These are phyloP conservation scores for Calyptomena viridis DNA, from an alignment of 2,113 vertebrate species.

Conservation along the genomic window DNA sequence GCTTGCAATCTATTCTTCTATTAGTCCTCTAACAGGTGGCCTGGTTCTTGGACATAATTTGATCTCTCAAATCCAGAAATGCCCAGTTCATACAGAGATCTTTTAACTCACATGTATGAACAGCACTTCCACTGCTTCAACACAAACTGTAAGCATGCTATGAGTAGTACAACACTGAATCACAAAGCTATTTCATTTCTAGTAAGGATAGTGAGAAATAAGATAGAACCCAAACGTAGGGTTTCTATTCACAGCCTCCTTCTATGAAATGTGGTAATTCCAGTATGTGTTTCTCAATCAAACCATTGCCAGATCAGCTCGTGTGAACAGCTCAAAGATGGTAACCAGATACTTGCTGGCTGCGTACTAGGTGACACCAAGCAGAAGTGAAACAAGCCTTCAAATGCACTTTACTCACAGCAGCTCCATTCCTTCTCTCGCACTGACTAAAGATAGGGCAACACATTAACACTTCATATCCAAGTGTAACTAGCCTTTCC, in stretches of 20 bases:
- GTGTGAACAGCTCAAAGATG: neutral
- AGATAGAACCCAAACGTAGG: accelerated
- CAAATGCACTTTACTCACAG: neutral
- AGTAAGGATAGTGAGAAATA: neutral
- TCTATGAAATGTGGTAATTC: slow-evolving; percentile 53
- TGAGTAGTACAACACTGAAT: neutral
- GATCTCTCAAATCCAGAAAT: neutral
- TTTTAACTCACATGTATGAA: neutral
- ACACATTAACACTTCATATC: neutral
- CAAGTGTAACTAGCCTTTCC: neutral
- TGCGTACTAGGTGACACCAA: neutral
- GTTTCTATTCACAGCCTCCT: slow-evolving; percentile 18
- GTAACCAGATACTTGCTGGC: neutral
- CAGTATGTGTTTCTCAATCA: slow-evolving; percentile 28
- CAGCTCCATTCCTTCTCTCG: neutral
- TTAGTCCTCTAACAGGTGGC: neutral
- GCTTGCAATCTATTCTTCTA: neutral
- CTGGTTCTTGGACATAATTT: neutral
- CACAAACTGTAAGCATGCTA: neutral
- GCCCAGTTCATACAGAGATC: neutral
- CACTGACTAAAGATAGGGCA: neutral
- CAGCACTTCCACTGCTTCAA: neutral
- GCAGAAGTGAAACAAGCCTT: slow-evolving; percentile 60
- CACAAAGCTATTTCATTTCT: slow-evolving; percentile 5
- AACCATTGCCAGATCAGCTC: neutral